A percentile compares a stretch with the other conserved stretches of the same genome.
These are phyloP conservation scores for Peribatodes rhomboidaria DNA, from an alignment of 2,888 invertebrate genomes.

Conservation along the genomic window DNA sequence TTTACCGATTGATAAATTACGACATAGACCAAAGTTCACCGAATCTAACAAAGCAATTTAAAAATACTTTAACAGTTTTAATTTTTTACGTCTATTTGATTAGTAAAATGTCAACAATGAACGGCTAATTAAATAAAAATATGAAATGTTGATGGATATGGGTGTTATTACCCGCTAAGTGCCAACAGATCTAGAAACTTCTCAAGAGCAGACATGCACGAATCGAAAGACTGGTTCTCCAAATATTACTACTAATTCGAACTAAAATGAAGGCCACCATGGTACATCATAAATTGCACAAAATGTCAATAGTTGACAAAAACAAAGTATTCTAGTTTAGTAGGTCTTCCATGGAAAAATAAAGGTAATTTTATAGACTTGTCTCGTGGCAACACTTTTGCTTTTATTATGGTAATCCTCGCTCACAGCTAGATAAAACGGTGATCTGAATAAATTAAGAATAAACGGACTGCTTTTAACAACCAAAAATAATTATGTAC, in stretches of 20 bases:
- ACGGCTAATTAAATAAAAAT: not conserved
- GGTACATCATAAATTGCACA: conserved; percentile 4
- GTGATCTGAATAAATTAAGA: not conserved
- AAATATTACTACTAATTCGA: not conserved
- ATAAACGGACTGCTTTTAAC: not conserved
- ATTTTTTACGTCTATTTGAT: too few species aligned
- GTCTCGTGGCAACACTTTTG: conserved; percentile 3
- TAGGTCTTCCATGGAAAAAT: conserved; percentile 1
- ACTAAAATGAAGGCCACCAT: conserved; percentile 14
- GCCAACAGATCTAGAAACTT: conserved; percentile 16
- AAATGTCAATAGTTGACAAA: conserved; percentile 22
- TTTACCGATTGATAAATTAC: too few species aligned
- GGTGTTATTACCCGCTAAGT: not conserved
- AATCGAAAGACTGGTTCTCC: conserved; percentile 3
- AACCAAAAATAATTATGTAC: too few species aligned
- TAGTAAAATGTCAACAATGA: too few species aligned
- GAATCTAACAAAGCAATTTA: too few species aligned
- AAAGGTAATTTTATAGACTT: not conserved
- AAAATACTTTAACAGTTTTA: too few species aligned
- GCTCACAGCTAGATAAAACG: not conserved
- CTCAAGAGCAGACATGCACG: not conserved
- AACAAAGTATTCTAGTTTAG: conserved; percentile 14
- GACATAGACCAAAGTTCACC: too few species aligned
- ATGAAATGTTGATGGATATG: not conserved
- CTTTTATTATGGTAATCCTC: conserved; percentile 7